A percentile compares a stretch with the other conserved stretches of the same genome.
Evolutionary conservation across 1,140 invertebrate genomes (phyloP).

Genomic region (Caenorhabditis remanei): DNA sequence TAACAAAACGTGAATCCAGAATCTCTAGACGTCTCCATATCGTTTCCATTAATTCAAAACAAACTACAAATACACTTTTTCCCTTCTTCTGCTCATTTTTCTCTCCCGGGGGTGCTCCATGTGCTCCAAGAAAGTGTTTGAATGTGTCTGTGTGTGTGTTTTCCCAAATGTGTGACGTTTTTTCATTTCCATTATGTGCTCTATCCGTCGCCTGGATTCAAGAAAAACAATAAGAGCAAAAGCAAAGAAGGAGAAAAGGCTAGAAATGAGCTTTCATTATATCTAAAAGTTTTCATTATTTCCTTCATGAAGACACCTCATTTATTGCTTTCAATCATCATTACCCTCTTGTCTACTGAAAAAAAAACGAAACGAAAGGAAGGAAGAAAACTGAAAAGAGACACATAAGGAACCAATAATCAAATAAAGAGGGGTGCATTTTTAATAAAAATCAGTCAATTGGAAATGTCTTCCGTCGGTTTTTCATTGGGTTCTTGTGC

Average conservation of each 20-base stretch:
- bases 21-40: no score
- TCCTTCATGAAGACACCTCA: no score
- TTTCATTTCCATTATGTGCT: no score
- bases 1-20: no score
- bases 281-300: constrained; percentile 4
- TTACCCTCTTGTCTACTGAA: neutral
- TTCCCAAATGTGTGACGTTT: no score
- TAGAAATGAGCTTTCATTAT: neutral
- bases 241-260: neutral
- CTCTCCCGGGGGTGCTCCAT: no score
- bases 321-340: constrained; percentile 2
- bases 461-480: neutral
- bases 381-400: neutral
- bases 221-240: neutral
- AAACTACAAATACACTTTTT: no score
- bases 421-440: neutral
- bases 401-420: constrained; percentile 19
- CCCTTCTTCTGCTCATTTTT: no score
- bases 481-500: neutral
- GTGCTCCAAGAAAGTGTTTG: no score
- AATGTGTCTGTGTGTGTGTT: no score
- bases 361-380: neutral
- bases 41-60: no score
- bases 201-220: neutral
- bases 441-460: neutral